Evolutionary conservation across 2,888 invertebrate species (phyloP).

Genomic region (Allophyes oxyacanthae): DNA sequence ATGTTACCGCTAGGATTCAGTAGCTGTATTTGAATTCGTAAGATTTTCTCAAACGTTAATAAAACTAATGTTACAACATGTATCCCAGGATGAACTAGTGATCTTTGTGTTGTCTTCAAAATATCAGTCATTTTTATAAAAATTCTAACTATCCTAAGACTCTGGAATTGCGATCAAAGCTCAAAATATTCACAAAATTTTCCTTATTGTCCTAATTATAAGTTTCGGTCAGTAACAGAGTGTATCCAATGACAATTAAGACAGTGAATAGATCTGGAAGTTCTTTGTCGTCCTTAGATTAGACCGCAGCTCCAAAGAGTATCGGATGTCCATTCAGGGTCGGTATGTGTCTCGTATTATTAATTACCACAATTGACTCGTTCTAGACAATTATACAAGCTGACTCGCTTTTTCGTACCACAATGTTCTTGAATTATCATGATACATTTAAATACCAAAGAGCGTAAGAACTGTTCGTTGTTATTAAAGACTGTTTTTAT

Average conservation of each 20-base stretch:
- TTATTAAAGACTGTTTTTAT: conserved; percentile 4
- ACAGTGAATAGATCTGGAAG: conserved; percentile 31
- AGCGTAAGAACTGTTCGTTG: conserved; percentile 10
- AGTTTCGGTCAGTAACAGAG: background rate
- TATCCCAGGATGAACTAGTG: too few species aligned
- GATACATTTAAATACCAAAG: conserved; percentile 11
- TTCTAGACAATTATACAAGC: conserved; percentile 48
- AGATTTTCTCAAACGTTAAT: too few species aligned
- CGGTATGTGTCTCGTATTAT: conserved; percentile 55
- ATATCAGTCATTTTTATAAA: too few species aligned
- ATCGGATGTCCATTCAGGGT: conserved; percentile 64
- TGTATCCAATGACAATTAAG: conserved; percentile 13
- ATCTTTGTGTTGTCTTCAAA: too few species aligned
- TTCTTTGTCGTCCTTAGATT: conserved; percentile 43
- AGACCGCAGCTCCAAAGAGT: conserved; percentile 54
- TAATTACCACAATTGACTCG: conserved; percentile 63
- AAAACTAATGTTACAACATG: too few species aligned
- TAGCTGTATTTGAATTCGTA: too few species aligned
- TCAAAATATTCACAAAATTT: background rate
- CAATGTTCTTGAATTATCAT: conserved; percentile 13
- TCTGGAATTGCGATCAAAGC: too few species aligned
- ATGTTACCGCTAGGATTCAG: too few species aligned
- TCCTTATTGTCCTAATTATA: background rate
- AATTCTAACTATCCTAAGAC: too few species aligned
- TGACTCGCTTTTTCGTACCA: conserved; percentile 46